Conservation (phyloP, 1,140 invertebrate species). For the Drosophila obscura region DNA sequence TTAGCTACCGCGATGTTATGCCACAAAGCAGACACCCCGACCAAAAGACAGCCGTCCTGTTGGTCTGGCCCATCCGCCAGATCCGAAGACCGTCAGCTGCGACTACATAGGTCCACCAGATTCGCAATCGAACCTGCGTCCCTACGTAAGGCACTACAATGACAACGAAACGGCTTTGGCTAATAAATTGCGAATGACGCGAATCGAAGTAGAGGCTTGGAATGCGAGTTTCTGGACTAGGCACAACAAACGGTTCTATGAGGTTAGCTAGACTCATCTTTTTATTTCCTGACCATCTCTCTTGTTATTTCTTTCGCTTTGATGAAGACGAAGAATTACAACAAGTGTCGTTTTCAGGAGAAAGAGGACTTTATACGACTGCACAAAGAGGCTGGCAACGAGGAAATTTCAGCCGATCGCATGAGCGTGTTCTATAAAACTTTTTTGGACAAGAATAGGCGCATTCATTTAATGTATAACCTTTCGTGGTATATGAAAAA, state of each 20-base stretch:
- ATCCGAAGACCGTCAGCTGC: constrained; percentile 74
- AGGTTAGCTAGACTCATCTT: constrained; percentile 81
- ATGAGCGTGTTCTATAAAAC: constrained; percentile 94
- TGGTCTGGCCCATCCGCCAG: constrained; percentile 61
- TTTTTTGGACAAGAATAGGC: constrained; percentile 91
- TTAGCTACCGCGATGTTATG: constrained; percentile 45
- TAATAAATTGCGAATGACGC: constrained; percentile 86
- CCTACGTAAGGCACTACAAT: constrained; percentile 87
- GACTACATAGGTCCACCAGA: constrained; percentile 90
- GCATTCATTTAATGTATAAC: constrained; percentile 89
- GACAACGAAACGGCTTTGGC: constrained; percentile 88
- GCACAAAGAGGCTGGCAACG: constrained; percentile 84
- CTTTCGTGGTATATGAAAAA: constrained; percentile 90
- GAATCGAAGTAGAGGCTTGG: constrained; percentile 90
- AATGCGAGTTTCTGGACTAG: constrained; percentile 92
- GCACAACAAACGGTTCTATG: constrained; percentile 89
- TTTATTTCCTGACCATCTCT: neutral
- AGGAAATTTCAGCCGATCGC: constrained; percentile 89
- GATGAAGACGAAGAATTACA: too few species aligned
- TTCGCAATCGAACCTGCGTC: constrained; percentile 90
- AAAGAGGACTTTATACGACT: constrained; percentile 87
- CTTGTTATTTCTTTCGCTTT: too few species aligned
- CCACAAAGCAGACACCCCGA: constrained; percentile 22
- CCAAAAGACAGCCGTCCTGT: constrained; percentile 19
- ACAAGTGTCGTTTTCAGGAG: constrained; percentile 85